Conservation (phyloP, 2,113 vertebrate genomes). For the Apodemus speciosus region DNA sequence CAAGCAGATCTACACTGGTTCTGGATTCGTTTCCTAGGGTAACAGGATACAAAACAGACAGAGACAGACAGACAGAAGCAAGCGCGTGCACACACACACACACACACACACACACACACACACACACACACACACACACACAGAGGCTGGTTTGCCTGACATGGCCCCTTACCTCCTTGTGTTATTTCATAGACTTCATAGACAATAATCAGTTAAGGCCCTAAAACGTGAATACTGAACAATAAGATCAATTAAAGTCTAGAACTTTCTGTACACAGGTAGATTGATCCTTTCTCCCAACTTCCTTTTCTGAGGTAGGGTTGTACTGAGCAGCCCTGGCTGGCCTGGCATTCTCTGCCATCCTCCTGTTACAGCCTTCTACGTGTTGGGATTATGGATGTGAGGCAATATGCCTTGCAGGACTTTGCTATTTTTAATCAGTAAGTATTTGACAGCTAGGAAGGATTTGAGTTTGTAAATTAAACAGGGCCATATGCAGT, state of each 20-base stretch:
- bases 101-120: background rate
- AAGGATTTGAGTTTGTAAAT: conserved; percentile 19
- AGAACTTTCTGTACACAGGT: background rate
- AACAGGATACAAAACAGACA: background rate
- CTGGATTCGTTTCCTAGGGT: background rate
- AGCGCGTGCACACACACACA: background rate
- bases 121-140: background rate
- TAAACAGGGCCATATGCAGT: background rate
- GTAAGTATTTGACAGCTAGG: conserved; percentile 4
- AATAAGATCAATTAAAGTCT: conserved; percentile 20
- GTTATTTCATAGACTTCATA: background rate
- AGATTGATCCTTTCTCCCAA: background rate
- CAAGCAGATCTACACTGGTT: background rate
- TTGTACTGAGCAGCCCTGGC: background rate
- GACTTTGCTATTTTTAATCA: conserved; percentile 2
- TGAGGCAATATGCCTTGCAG: background rate
- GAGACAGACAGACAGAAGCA: background rate
- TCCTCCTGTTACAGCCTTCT: background rate
- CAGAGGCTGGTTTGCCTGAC: background rate
- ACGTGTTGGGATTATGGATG: background rate
- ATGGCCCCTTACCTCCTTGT: background rate
- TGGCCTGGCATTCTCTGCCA: background rate
- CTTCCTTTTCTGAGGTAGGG: background rate
- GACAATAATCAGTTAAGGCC: background rate
- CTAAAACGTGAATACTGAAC: background rate